Base-by-base conservation (phyloP, 2,888 invertebrate species). In the Nezara viridula region DNA sequence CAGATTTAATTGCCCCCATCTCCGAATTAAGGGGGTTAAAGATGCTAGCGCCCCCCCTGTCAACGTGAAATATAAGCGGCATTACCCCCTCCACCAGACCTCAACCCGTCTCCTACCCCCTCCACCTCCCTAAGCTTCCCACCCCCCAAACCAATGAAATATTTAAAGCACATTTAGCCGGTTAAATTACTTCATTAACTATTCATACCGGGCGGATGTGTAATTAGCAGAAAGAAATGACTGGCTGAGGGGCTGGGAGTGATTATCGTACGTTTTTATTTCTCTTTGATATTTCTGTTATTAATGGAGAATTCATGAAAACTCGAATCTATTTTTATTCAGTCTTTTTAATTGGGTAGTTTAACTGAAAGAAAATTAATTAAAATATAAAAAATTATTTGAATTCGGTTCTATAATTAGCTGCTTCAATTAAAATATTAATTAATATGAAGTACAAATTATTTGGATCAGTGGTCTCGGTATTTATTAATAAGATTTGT, bases 81-180 rank as follows among this genome's bases (percentile, higher is more conserved):
- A 81, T 81, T 81, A 44, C 44, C 44, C 40, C 49, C 85, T 49
- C 49, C 85, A 24, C 86, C 50, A 12, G 49, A 5, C 47, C 85
- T 49, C 49, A 16, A 24, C 86, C 32, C 86, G 27, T n/a, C 47
- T 37, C 52, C 52, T 19, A 5, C 52, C 2, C 5, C 49, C 49
- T 14, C 55, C 50, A 49, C 27, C 37, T n/a, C 37, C 19, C 7
- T 24, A 19, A 50, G 37, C 27, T 37, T 50, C 86, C 52, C 37
- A 50, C 32, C 37, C 50, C 32, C 32, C 66, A 32, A 73, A 19
- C 66, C 55, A 81, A 47, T 81, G 81, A 81, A 81, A 81, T 81
- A 81, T 81, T 81, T 81, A 81, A 81, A 81, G 81, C 81, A 47
- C 81, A 81, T 81, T 81, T 81, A 81, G 81, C 81, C 81, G 40